These are phyloP conservation scores for Astyanax mexicanus DNA, from an alignment of 2,797 vertebrate genomes.

Conservation along the genomic window DNA sequence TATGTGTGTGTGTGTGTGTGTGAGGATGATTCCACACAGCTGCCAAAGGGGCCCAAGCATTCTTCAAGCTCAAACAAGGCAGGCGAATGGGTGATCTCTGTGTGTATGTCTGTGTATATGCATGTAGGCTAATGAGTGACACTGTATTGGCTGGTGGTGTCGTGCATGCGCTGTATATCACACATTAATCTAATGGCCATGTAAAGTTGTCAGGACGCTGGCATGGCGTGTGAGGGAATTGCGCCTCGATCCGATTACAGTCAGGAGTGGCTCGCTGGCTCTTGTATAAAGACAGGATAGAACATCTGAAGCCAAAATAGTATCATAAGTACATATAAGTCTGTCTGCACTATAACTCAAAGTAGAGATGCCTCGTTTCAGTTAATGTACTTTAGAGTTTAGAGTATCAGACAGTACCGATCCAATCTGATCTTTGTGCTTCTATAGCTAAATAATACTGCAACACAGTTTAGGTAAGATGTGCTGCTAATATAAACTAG, in stretches of 20 bases:
- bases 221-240: constrained; percentile 40
- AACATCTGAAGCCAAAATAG: constrained; percentile 66
- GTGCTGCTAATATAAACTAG: no score
- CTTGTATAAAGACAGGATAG: constrained; percentile 70
- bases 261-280: constrained; percentile 55
- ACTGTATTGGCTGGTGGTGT: constrained; percentile 17
- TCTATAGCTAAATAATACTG: no score
- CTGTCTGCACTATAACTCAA: neutral
- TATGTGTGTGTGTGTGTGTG: constrained; percentile 7
- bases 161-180: constrained; percentile 8
- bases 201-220: constrained; percentile 52
- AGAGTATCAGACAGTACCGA: no score
- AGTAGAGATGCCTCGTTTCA: no score
- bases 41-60: constrained; percentile 22
- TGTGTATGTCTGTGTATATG: constrained; percentile 27
- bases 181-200: constrained; percentile 31
- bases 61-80: constrained; percentile 28
- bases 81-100: neutral
- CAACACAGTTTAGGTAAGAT: no score
- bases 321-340: neutral
- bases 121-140: constrained; percentile 4
- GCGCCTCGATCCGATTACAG: constrained; percentile 67
- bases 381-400: no score
- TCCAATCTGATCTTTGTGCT: no score
- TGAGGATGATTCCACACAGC: constrained; percentile 25